Evolutionary conservation across 2,888 invertebrate genomes (phyloP), one percentile per base, ranked within the genome.

Genomic region (Andrena chrysosceles): DNA sequence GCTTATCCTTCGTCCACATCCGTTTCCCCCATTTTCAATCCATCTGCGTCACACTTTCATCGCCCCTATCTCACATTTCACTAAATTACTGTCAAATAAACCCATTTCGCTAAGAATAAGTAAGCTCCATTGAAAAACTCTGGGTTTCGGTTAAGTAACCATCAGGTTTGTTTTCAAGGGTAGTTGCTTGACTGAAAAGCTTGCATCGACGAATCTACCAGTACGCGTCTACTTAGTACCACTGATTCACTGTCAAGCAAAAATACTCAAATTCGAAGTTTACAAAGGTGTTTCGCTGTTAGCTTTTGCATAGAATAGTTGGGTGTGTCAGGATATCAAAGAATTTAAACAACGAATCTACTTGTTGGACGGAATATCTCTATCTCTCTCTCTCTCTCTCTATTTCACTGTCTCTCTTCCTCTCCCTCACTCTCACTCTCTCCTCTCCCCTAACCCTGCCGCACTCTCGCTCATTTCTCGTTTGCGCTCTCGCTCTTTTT

Each of bases 311-410:
- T 6, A 62, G 10, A 35, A 16, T 13, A 29, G 16, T 48, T 42
- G 71, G 80, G 79, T 71, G 67, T 80, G 80, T 78, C 80, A 2
- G 35, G 31, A 0, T 8, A n/a, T 16, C 16, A 10, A 3, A n/a
- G 16, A 0, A 68, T 33, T 68, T 20, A 20, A 6, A 10, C 16
- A 23, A 67, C 16, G 59, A 69, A 64, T 68, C 62, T 72, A 68
- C 79, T 79, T 72, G 72, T 68, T 72, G 63, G 35, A 63, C 56
- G 7, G 52, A 64, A 62, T 42, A n/a, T 64, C 56, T 13, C 6
- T 59, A 35, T 59, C 33, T n/a, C 8, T 49, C 33, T 56, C 54
- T 42, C 26, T 20, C 42, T 42, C 42, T 13, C 13, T 48, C 56
- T 29, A 20, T 26, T 59, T 10, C 60, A 16, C 29, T 8, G 29